Conservation (phyloP, 2,113 vertebrate genomes). For the Phainopepla nitens region DNA sequence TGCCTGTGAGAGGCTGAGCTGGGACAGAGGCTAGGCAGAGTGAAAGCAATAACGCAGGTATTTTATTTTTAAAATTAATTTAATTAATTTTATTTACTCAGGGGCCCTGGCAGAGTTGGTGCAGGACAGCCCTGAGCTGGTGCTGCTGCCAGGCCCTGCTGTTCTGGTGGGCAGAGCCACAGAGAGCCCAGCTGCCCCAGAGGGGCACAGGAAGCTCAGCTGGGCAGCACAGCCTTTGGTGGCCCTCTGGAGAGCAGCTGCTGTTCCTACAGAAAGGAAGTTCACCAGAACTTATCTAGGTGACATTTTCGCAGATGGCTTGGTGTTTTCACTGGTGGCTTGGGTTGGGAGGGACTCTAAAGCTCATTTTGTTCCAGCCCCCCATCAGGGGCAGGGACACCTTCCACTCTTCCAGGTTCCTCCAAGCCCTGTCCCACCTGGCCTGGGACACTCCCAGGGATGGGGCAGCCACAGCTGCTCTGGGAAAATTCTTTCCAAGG, state of each 20-base stretch:
- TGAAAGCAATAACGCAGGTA: too few species aligned
- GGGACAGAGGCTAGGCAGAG: too few species aligned
- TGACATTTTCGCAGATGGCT: too few species aligned
- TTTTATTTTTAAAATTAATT: too few species aligned
- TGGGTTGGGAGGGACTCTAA: neutral
- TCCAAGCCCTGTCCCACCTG: neutral
- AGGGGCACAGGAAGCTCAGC: too few species aligned
- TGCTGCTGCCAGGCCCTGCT: too few species aligned
- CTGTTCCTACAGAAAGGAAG: neutral
- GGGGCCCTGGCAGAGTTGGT: too few species aligned
- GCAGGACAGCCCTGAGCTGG: too few species aligned
- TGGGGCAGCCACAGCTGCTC: neutral
- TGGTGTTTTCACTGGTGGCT: neutral
- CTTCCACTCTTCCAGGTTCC: neutral
- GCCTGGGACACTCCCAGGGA: neutral
- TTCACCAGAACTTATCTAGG: neutral
- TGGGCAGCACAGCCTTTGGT: neutral
- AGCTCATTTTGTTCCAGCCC: neutral
- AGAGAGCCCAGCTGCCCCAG: too few species aligned
- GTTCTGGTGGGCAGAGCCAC: too few species aligned
- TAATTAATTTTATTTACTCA: too few species aligned
- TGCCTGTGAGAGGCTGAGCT: too few species aligned
- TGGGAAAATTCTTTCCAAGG: neutral
- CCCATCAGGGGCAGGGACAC: neutral
- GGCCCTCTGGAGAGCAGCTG: neutral